phyloP scores from a whole-genome alignment of 2,888 invertebrate species.

The Eudemis profundana region DNA sequence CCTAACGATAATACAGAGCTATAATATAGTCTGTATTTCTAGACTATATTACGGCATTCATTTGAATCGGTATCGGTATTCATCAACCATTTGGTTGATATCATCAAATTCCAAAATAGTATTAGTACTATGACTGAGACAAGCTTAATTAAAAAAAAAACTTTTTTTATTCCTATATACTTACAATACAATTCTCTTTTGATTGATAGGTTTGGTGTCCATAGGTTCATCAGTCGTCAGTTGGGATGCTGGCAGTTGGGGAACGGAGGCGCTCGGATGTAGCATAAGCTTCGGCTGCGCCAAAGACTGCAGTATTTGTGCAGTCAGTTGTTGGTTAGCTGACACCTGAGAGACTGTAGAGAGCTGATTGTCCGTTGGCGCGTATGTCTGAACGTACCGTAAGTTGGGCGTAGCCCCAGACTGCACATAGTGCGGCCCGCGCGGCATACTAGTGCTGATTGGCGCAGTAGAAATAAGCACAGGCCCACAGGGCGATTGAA shows the following conservation, averaged over 20 bases:
- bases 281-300: slow-evolving; percentile 78
- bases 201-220: slow-evolving; percentile 68
- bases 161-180: slow-evolving; percentile 56
- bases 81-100: no score
- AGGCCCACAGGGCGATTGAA: slow-evolving; percentile 79
- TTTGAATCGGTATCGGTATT: no score
- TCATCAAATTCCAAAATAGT: no score
- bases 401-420: slow-evolving; percentile 78
- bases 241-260: slow-evolving; percentile 45
- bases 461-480: slow-evolving; percentile 77
- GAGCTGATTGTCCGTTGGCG: slow-evolving; percentile 68
- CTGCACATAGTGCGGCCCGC: slow-evolving; percentile 81
- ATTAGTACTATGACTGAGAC: no score
- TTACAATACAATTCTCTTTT: slow-evolving; percentile 79
- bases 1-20: not conserved
- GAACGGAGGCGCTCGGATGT: slow-evolving; percentile 52
- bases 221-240: slow-evolving; percentile 60
- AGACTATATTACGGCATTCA: no score
- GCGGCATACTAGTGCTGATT: slow-evolving; percentile 69
- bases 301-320: slow-evolving; percentile 86
- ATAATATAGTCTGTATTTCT: not conserved
- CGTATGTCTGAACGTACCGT: slow-evolving; percentile 77
- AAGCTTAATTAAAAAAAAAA: no score
- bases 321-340: slow-evolving; percentile 86
- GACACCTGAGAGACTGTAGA: slow-evolving; percentile 80